Percentiles rank a stretch among this genome's conserved stretches.
Evolutionary conservation across 2,113 vertebrate species (phyloP).

Genomic region (Monopterus albus): DNA sequence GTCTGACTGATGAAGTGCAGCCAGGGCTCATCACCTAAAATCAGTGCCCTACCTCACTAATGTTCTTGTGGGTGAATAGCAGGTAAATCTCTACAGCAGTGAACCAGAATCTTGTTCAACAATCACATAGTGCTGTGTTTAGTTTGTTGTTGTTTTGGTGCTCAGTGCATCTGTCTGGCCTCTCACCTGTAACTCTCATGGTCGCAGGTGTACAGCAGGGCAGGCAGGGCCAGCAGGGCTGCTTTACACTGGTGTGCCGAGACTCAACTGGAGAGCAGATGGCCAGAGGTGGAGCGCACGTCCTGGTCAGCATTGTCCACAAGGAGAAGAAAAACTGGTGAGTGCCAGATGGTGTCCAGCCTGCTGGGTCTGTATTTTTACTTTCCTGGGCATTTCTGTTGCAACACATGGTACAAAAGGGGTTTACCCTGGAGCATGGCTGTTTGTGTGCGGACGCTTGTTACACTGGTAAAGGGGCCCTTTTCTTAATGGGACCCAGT

Average conservation of each 20-base stretch:
- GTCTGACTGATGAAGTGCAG: conserved; percentile 17
- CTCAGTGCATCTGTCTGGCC: not conserved
- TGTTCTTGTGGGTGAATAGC: not conserved
- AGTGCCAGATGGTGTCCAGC: not conserved
- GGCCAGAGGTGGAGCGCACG: conserved; percentile 83
- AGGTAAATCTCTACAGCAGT: not conserved
- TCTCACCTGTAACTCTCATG: not conserved
- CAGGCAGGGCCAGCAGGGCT: conserved; percentile 79
- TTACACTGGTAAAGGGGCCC: too few species aligned
- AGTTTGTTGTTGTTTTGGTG: not conserved
- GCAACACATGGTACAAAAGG: too few species aligned
- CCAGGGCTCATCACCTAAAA: too few species aligned
- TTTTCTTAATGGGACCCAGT: too few species aligned
- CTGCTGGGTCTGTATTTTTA: not conserved
- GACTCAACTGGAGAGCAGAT: conserved; percentile 82
- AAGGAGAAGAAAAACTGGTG: conserved; percentile 87
- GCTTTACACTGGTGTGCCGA: conserved; percentile 87
- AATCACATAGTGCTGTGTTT: too few species aligned
- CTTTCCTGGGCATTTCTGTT: not conserved
- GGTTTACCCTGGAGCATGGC: too few species aligned
- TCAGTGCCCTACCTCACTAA: too few species aligned
- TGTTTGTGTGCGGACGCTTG: too few species aligned
- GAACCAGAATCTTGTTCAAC: too few species aligned
- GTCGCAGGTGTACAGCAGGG: conserved; percentile 80
- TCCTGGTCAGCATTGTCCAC: conserved; percentile 86